A percentile compares a stretch with the other conserved stretches of the same genome.
These are phyloP conservation scores for Numenius arquata DNA, from an alignment of 2,113 vertebrate genomes.

Conservation along the genomic window DNA sequence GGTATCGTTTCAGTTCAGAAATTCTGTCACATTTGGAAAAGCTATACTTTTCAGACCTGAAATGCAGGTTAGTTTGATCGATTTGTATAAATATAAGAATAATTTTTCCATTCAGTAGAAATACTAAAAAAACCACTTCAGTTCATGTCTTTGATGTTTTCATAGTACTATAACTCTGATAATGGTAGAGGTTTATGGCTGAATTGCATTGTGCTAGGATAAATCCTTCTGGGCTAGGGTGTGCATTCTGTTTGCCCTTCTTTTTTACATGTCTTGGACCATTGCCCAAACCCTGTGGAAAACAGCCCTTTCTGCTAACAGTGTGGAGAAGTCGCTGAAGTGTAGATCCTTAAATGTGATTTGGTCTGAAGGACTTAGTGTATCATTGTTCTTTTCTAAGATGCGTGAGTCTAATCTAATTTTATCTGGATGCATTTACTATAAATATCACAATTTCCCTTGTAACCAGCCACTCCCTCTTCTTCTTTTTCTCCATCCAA, in stretches of 20 bases:
- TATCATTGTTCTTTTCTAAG: background rate
- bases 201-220: background rate
- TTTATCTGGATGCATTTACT: background rate
- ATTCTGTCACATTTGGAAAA: background rate
- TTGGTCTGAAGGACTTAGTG: background rate
- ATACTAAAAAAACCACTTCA: background rate
- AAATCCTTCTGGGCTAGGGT: background rate
- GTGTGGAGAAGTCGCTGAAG: background rate
- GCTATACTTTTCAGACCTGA: background rate
- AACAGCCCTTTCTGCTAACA: background rate
- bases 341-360: background rate
- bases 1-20: background rate
- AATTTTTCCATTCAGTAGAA: background rate
- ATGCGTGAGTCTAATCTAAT: background rate
- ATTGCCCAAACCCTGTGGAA: background rate
- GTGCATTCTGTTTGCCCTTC: background rate
- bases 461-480: background rate
- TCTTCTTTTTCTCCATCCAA: background rate
- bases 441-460: background rate
- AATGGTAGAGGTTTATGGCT: background rate
- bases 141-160: background rate
- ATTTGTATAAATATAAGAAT: background rate
- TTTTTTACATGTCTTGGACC: background rate
- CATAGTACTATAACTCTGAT: background rate
- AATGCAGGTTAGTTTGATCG: background rate